phyloP scores from a whole-genome alignment of 2,113 vertebrate species.

The Irena cyanogastra region DNA sequence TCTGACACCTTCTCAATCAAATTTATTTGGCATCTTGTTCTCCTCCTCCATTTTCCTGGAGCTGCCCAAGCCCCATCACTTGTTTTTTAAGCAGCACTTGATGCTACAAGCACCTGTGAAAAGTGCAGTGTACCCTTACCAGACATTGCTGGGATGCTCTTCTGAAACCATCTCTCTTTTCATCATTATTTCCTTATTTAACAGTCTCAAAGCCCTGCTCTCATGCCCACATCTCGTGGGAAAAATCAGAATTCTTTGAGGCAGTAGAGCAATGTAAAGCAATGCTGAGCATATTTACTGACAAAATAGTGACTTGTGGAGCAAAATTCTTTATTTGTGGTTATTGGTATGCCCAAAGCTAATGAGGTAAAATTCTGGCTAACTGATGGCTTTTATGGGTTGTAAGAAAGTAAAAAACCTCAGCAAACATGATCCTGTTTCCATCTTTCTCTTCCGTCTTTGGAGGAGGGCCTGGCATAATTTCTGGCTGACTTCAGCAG shows the following conservation, averaged over 20 bases:
- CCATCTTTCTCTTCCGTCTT: not conserved
- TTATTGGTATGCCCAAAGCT: not conserved
- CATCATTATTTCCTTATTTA: not conserved
- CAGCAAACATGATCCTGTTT: not conserved
- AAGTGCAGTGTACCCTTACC: not conserved
- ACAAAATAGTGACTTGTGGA: not conserved
- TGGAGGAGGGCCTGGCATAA: not conserved
- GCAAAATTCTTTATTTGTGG: not conserved
- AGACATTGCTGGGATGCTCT: not conserved
- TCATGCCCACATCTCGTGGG: fast-evolving
- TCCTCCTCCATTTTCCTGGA: not conserved
- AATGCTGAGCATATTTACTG: not conserved
- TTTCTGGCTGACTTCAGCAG: not conserved
- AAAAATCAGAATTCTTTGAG: not conserved
- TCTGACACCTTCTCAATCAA: not conserved
- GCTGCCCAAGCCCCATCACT: fast-evolving
- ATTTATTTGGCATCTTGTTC: not conserved
- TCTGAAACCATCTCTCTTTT: not conserved
- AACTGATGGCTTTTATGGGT: fast-evolving
- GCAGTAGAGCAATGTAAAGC: not conserved
- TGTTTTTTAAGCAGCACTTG: not conserved
- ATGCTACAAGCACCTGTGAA: not conserved
- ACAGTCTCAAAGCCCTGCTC: not conserved
- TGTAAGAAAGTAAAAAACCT: not conserved
- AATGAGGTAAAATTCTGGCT: not conserved